Evolutionary conservation across 2,888 invertebrate genomes (phyloP).

Genomic region (Dione juno): DNA sequence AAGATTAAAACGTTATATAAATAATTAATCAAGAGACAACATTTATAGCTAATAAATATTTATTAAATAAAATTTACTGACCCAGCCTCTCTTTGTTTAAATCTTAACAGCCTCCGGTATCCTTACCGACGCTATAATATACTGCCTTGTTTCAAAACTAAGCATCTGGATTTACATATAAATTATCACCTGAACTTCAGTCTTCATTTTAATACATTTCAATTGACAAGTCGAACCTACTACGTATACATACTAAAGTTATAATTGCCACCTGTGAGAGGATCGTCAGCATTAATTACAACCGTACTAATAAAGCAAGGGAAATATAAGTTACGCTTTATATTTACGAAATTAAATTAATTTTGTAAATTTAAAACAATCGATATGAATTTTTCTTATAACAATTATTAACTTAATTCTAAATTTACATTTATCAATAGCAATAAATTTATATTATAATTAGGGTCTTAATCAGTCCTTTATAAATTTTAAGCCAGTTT

Average conservation of each 20-base stretch:
- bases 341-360: too few relatives aligned
- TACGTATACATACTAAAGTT: background rate
- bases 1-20: background rate
- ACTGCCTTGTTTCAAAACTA: conserved; percentile 4
- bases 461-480: conserved; percentile 3
- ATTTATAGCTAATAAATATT: background rate
- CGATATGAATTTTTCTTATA: too few relatives aligned
- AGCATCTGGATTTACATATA: conserved; percentile 18
- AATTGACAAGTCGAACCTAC: background rate
- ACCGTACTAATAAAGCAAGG: too few relatives aligned
- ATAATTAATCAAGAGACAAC: background rate
- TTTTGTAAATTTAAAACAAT: background rate
- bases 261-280: background rate
- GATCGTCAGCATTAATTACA: background rate
- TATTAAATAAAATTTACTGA: conserved; percentile 13
- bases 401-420: too few relatives aligned
- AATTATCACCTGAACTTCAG: conserved; percentile 1
- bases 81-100: background rate
- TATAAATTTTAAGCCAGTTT: conserved; percentile 11
- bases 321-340: too few relatives aligned
- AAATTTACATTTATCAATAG: too few relatives aligned
- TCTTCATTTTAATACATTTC: background rate
- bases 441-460: too few relatives aligned
- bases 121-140: background rate
- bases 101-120: background rate